Base-by-base conservation (phyloP, 2,888 invertebrate genomes). In the Callosobruchus maculatus region DNA sequence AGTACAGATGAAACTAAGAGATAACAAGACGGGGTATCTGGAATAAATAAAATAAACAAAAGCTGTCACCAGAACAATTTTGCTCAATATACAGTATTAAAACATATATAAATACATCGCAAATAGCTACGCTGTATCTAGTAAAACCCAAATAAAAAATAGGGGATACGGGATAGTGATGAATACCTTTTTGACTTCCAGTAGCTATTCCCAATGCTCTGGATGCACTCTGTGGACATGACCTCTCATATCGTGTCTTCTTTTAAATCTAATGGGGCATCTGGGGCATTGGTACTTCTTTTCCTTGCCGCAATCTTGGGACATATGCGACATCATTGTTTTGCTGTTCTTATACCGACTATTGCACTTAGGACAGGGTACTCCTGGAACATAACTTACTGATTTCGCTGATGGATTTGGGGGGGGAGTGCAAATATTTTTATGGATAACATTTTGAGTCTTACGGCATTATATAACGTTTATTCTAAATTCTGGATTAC, bases 271-370 rank as follows among this genome's bases (percentile, higher is more conserved):
- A 68, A 83, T 84, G 13, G 81, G 75, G 77, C 88, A 88, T 72
- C 85, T 80, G 71, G 81, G 80, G 79, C 89, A 89, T 72, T 84
- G 83, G 78, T 85, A 86, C 67, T 85, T 83, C 0, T 88, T 88
- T 7, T 83, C 81, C 75, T 86, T 87, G 20, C 78, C 78, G 31
- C 78, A 79, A 20, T 78, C 77, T 13, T 76, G 77, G 9, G 76
- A 76, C n/a, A 76, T 73, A 21, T 79, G 80, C 0, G 74, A 72
- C 20, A 72, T 76, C n/a, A 79, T 70, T 13, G 78, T 77, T 0
- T 75, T 77, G 69, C 75, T 68, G 70, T 78, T 78, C 30, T 78
- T 78, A 68, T 79, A 80, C 18, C 69, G 68, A 49, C 78, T 78
- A 1, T 70, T 69, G 71, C 79, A 80, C n/a, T 72, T 66, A 0